Evolutionary conservation across 2,888 invertebrate species (phyloP).

Genomic region (Cephus sareptanus): DNA sequence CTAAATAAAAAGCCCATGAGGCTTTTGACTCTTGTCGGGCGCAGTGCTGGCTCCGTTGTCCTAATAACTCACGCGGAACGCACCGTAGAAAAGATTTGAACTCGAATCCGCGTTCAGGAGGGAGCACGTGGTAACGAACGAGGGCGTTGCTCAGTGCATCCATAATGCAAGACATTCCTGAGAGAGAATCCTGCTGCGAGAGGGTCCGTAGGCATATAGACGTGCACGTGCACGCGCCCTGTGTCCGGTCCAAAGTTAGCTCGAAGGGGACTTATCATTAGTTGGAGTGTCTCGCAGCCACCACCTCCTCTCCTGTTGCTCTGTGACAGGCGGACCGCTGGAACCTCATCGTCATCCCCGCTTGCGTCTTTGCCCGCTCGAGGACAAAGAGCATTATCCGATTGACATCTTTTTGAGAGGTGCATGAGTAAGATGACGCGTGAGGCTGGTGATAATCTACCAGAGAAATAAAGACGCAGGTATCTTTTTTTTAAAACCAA

Average conservation of each 20-base stretch:
- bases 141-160: slow-evolving; percentile 1
- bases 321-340: slow-evolving; percentile 31
- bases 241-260: too few relatives aligned
- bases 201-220: background rate
- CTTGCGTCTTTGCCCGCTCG: slow-evolving; percentile 19
- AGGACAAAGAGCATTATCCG: slow-evolving; percentile 12
- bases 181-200: slow-evolving; percentile 1
- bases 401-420: too few relatives aligned
- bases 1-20: too few relatives aligned
- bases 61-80: background rate
- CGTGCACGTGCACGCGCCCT: too few relatives aligned
- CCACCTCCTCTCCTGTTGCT: too few relatives aligned
- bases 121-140: background rate
- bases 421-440: too few relatives aligned
- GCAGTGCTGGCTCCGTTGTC: background rate
- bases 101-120: background rate
- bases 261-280: too few relatives aligned
- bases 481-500: too few relatives aligned
- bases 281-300: too few relatives aligned
- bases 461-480: too few relatives aligned
- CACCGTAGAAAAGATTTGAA: background rate
- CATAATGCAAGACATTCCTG: slow-evolving; percentile 1
- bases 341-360: slow-evolving; percentile 24
- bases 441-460: too few relatives aligned
- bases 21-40: too few relatives aligned